Evolutionary conservation across 2,797 vertebrate species (phyloP), one percentile per base, ranked within the genome.

Genomic region (Manis crassicaudata): DNA sequence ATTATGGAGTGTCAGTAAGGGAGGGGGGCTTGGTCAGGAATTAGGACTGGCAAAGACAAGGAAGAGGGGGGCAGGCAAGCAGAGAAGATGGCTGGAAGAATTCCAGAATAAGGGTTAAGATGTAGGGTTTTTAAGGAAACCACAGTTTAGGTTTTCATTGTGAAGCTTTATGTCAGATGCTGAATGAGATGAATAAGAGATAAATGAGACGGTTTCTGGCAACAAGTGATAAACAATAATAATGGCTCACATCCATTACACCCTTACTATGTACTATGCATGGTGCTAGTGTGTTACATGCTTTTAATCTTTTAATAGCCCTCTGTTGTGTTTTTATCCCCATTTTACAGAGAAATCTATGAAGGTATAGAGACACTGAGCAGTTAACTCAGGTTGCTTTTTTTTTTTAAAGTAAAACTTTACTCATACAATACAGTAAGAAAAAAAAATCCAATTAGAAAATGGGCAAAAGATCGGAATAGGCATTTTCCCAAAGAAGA

Each of bases 381-480:
- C 17, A 62, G 56, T 65, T 87, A 85, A 82, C 23, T 88, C 13
- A 25, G 54, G 29, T 37, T 63, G 77, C 12, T 73, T 80, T 56
- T 50, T 67, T 67, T 43, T 85, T 92, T 81, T 11, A 65, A 91
- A 99, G 99, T 99, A 99, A 99, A 99, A 99, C 99, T 99, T 99
- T 99, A 99, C 99, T 73, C 40, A 73, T 62, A 62, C n/a, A 62
- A 63, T 40, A 73, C 43, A 82, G 73, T 9, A 72, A 43, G 67
- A 91, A 82, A 91, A 81, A 60, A 58, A 87, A 5, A 60, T 72
- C 46, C 35, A 23, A 73, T 29, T 32, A 10, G 62, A 52, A 91
- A 82, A 72, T 37, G 43, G 32, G 58, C 56, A 82, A 17, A 91
- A 58, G 23, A 70, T 37, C 54, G 43, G 25, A 62, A 75, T 13